Base-by-base conservation (phyloP, 2,888 invertebrate species). In the Leptinotarsa juncta region DNA sequence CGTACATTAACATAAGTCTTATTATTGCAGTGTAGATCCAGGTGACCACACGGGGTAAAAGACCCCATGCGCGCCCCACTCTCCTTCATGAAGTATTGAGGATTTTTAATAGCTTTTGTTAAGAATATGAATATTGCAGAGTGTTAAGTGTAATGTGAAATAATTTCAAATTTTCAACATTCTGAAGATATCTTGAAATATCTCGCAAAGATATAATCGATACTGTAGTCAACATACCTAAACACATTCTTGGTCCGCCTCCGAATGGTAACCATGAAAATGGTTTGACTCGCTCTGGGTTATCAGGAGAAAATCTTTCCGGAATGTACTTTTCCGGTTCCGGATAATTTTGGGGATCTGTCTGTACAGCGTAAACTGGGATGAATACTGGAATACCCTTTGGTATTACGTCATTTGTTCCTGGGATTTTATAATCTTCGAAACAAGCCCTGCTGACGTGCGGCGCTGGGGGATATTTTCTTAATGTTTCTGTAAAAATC, bases 251-350 rank as follows among this genome's bases (percentile, higher is more conserved):
- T 50, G 80, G 81, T 20, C 83, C 83, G 53, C 79, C 77, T 14
- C 83, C 82, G 65, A 82, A 82, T 4, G 82, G 81, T 42, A 83
- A 53, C 72, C 81, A 83, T 14, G 71, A 77, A n/a, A 77, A 81
- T 1, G 80, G 73, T 10, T 65, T 67, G 15, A 79, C 67, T 2
- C 78, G 75, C 4, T 68, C 67, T 0, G 67, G 20, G 71, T 80
- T 81, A 72, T 80, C 79, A 2, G 80, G 74, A 10, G 81, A 78
- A 60, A 83, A 83, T 70, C 83, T 48, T n/a, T 71, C 65, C 5
- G 70, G 70, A 51, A 49, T 15, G 16, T 50, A 71, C 18, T 20
- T 32, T 20, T 26, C 15, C 14, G 70, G 70, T 51, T 71, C 20
- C 42, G 49, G 18, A 16, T 50, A 65, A 65, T 65, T 71, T 26